Conservation (phyloP, 1,140 invertebrate species). For the Atta texana region DNA sequence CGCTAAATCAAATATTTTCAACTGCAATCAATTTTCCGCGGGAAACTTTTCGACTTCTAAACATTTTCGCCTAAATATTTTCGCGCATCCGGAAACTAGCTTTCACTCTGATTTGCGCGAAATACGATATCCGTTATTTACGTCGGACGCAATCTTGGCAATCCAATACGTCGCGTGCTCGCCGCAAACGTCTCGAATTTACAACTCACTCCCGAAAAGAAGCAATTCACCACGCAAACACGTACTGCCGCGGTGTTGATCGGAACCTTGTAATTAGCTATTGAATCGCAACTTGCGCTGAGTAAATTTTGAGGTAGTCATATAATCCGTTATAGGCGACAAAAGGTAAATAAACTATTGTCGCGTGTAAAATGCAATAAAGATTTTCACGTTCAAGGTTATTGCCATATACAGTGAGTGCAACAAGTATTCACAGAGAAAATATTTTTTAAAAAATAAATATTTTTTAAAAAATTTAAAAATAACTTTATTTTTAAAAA, state of each 20-base stretch:
- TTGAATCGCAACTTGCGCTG: not conserved
- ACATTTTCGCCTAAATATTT: not conserved
- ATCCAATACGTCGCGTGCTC: slow-evolving; percentile 51
- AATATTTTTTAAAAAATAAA: too few relatives aligned
- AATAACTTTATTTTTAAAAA: too few relatives aligned
- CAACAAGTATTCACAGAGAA: too few relatives aligned
- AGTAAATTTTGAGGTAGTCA: not conserved
- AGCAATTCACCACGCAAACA: slow-evolving; percentile 45
- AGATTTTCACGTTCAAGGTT: not conserved
- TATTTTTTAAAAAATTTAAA: too few relatives aligned
- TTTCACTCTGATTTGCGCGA: slow-evolving; percentile 31
- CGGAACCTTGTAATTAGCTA: slow-evolving; percentile 32
- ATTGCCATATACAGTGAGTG: too few relatives aligned
- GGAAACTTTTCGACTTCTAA: not conserved
- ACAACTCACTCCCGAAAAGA: slow-evolving; percentile 48
- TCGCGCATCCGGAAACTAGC: slow-evolving; percentile 23
- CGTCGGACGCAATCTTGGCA: slow-evolving; percentile 45
- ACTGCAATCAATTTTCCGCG: not conserved
- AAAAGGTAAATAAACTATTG: slow-evolving; percentile 11
- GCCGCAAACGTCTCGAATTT: slow-evolving; percentile 45
- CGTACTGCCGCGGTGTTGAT: not conserved
- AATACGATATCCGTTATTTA: slow-evolving; percentile 51
- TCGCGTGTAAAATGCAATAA: not conserved
- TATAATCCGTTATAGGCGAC: not conserved
- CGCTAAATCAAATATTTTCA: not conserved